Base-by-base conservation (phyloP, 2,888 invertebrate genomes). In the Holacanthella duospinosa region DNA sequence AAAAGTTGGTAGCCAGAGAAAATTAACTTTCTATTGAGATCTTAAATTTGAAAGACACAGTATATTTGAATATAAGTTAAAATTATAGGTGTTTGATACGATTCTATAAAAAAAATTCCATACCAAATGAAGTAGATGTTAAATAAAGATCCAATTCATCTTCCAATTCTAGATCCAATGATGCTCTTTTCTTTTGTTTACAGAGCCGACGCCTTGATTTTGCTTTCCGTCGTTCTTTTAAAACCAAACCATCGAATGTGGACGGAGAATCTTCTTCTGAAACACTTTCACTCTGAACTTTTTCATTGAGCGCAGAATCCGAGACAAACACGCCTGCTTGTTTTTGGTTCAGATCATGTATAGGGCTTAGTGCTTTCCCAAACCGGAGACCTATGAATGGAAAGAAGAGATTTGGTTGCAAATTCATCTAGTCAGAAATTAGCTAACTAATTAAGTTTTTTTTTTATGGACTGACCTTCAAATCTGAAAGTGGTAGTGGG, bases 301-400 rank as follows among this genome's bases (percentile, higher is more conserved):
- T 66, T 21, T 70, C 64, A 66, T 72, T 70, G 21, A 72, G 61
- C 24, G 72, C 72, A n/a, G 72, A 64, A 29, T 72, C 72, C 2
- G 72, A 71, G 9, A 69, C 68, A 62, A 72, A 70, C 48, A 48
- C 60, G 43, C 55, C 59, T 29, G 27, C 9, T 28, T 29, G 29
- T 26, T 55, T 55, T 6, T 36, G 36, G 16, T 36, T 36, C 9
- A 16, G 16, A 21, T 48, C 48, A n/a, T 21, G 12, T 4, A 48
- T 48, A 16, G 48, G 48, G 21, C 48, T 48, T 4, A 48, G 48
- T n/a, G 48, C 48, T 21, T 48, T 48, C n/a, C 48, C 48, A 21
- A 48, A 48, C n/a, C 48, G 12, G 6, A 48, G 48, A 16, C 48
- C n/a, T n/a, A n/a, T n/a, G n/a, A n/a, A n/a, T n/a, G n/a, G n/a